Evolutionary conservation across 2,888 invertebrate species (phyloP), one percentile per base, ranked within the genome.

Genomic region (Zootermopsis nevadensis): DNA sequence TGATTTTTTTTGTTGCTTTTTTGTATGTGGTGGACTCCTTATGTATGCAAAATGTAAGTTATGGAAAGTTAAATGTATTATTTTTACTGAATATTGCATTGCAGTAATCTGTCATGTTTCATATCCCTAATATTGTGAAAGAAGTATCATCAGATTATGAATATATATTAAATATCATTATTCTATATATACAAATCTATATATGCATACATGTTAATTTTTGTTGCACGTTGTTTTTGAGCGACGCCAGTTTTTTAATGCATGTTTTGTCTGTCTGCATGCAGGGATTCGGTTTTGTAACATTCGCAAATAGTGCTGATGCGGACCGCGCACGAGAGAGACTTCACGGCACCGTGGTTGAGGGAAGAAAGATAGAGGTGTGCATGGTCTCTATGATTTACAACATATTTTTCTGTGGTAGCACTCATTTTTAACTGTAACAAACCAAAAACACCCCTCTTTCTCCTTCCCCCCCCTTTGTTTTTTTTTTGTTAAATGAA

Each of bases 241-340:
- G 93, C 92, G 92, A 93, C 93, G 93, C 93, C 93, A 85, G 85
- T 93, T 94, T 91, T 92, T 94, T 95, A 95, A 95, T 95, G 95
- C 95, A 95, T 95, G 95, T 95, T 95, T 95, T 95, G 95, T 96
- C 95, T 95, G 96, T 96, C 95, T 96, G 96, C 97, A 96, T 96
- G 95, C 97, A 99, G 99, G 99, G 99, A 95, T 99, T 99, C 96
- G 99, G 99, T 96, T 99, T 99, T 97, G 99, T 99, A 95, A 99
- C 99, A 95, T 99, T 99, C 97, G 98, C 98, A 95, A 98, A 97
- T 96, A 98, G 98, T 95, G 96, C 96, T 94, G 99, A 99, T 94
- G 99, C 99, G 93, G 99, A 99, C 95, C 96, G 97, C 95, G 99
- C 99, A 96, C 98, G 99, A 95, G 98, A 98, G 95, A 98, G 98